Evolutionary conservation across 1,140 invertebrate species (phyloP).

Genomic region (Heliconius congener): DNA sequence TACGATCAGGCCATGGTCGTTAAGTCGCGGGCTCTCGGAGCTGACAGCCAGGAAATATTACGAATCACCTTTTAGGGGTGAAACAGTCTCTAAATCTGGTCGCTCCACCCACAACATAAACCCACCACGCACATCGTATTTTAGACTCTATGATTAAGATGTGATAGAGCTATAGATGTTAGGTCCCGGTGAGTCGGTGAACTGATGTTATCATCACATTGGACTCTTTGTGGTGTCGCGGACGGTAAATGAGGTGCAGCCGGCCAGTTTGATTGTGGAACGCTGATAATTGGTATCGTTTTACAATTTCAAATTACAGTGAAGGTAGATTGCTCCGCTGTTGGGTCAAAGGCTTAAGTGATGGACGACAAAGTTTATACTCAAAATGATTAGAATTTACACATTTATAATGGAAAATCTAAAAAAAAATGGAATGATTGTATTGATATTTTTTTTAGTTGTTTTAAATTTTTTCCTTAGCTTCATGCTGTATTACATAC

Average conservation of each 20-base stretch:
- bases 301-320: constrained; percentile 55
- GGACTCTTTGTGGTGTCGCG: constrained; percentile 62
- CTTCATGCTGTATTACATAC: too few species aligned
- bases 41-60: constrained; percentile 46
- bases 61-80: constrained; percentile 67
- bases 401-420: background rate
- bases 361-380: constrained; percentile 6
- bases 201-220: constrained; percentile 59
- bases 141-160: constrained; percentile 19
- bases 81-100: constrained; percentile 62
- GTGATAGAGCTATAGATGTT: background rate
- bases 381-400: background rate
- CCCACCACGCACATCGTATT: background rate
- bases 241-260: constrained; percentile 60
- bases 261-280: constrained; percentile 56
- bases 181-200: background rate
- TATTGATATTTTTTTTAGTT: background rate
- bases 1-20: constrained; percentile 26
- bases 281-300: constrained; percentile 57
- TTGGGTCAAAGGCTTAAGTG: constrained; percentile 33
- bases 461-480: too few species aligned
- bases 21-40: constrained; percentile 13
- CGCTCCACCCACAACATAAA: constrained; percentile 55
- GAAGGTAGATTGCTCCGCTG: constrained; percentile 37
- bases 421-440: background rate